Base-by-base conservation (phyloP, 2,113 vertebrate genomes). In the Ranitomeya imitator region DNA sequence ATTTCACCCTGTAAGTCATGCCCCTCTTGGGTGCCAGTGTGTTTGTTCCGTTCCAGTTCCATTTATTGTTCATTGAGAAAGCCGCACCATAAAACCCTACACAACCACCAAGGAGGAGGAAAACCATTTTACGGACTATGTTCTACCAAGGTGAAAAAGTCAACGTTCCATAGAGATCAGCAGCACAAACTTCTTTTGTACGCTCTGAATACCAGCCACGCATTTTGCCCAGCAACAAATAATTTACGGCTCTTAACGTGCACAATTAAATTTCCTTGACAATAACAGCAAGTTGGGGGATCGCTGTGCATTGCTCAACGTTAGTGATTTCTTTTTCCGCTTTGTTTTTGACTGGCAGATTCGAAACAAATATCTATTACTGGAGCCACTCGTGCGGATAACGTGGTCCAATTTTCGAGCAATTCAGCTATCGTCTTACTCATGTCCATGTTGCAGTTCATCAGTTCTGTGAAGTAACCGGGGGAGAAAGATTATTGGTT, bases 1-100 rank as follows among this genome's bases (percentile, higher is more conserved):
- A 67, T 79, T 26, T 79, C 59, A 54, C 74, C 76, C 85, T 67
- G n/a, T 55, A 79, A 59, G 52, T 67, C 37, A 19, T 45, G 78
- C n/a, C 19, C 86, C 77, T 79, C 86, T 31, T 45, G 60, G 77
- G 76, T 71, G 63, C 77, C 63, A 80, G 77, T 80, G 23, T 37
- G 86, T 63, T 57, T 69, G 80, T 88, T 88, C 81, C 82, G 87
- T 83, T 88, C 87, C 81, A 88, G 82, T 88, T 88, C 63, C 69
- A 52, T 88, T 88, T 83, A 74, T 54, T 71, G 71, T 76, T 77
- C 69, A 21, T 84, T 83, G 59, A 63, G 57, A 67, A 77, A 5
- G 73, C 31, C 31, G 21, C 45, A 80, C n/a, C 26, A 87, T 37
- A 85, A 60, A 78, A 21, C n/a, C 26, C 60, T 31, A 71, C n/a